Evolutionary conservation across 2,888 invertebrate species (phyloP).

Genomic region (Dryomyza anilis): DNA sequence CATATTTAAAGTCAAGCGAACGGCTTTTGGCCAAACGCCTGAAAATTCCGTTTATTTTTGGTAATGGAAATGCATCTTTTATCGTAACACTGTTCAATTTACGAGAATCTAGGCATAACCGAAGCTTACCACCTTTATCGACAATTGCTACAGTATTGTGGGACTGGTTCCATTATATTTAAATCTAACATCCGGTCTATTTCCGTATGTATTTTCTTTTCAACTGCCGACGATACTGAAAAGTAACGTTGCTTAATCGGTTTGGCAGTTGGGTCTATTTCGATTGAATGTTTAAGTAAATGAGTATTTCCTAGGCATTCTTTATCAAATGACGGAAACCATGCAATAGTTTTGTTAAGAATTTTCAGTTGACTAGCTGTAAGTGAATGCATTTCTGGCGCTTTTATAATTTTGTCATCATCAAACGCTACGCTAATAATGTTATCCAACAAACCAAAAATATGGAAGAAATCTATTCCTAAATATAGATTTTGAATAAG

Average conservation of each 20-base stretch:
- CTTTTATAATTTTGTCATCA: neutral
- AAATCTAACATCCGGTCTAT: too few relatives aligned
- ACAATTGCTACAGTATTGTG: neutral
- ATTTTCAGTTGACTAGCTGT: too few relatives aligned
- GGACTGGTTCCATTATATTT: neutral
- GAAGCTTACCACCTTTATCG: too few relatives aligned
- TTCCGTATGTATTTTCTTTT: neutral
- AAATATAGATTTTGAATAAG: neutral
- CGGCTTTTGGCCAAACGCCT: neutral
- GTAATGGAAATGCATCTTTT: too few relatives aligned
- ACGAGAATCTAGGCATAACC: neutral
- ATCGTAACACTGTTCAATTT: too few relatives aligned
- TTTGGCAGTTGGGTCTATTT: neutral
- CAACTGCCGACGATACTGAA: neutral
- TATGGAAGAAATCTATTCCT: neutral
- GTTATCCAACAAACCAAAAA: neutral
- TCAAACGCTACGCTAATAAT: neutral
- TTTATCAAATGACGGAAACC: neutral
- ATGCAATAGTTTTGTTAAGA: too few relatives aligned
- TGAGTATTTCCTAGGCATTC: neutral
- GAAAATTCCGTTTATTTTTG: conserved; percentile 28
- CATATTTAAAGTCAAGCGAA: neutral
- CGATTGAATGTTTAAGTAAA: neutral
- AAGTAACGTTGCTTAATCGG: neutral
- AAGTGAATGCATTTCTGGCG: too few relatives aligned